Percentiles rank a stretch among this genome's conserved stretches.
Conservation (phyloP, 2,888 invertebrate species). For the Amorpha juglandis region DNA sequence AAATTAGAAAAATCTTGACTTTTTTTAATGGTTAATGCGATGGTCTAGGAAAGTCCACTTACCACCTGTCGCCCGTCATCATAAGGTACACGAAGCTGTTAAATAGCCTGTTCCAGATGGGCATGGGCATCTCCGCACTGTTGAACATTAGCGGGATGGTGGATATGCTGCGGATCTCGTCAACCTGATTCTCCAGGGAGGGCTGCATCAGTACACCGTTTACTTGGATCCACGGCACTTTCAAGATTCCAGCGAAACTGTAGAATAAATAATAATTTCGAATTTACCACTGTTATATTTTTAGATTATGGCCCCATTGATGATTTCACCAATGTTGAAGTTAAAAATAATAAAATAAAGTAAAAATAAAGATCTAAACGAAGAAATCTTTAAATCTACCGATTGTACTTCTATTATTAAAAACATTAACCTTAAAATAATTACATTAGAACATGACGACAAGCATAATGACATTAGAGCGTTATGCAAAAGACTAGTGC, state of each 20-base stretch:
- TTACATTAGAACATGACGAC: no score
- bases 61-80: constrained; percentile 42
- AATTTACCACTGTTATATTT: no score
- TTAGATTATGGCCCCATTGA: no score
- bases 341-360: no score
- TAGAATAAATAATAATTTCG: not conserved
- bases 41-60: constrained; percentile 32
- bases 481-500: no score
- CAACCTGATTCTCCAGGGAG: constrained; percentile 51
- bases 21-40: no score
- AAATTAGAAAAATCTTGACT: no score
- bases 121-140: constrained; percentile 53
- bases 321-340: no score
- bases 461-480: no score
- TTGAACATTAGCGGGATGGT: constrained; percentile 50
- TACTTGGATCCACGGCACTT: constrained; percentile 63
- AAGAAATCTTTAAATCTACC: not conserved
- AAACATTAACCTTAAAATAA: no score
- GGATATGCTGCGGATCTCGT: constrained; percentile 51
- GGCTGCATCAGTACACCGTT: constrained; percentile 48
- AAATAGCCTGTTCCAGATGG: constrained; percentile 46
- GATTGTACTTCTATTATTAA: no score
- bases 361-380: no score
- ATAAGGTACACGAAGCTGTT: constrained; percentile 41
- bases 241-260: constrained; percentile 60